phyloP scores from a whole-genome alignment of 2,888 invertebrate species.

The Heliconius ismenius region DNA sequence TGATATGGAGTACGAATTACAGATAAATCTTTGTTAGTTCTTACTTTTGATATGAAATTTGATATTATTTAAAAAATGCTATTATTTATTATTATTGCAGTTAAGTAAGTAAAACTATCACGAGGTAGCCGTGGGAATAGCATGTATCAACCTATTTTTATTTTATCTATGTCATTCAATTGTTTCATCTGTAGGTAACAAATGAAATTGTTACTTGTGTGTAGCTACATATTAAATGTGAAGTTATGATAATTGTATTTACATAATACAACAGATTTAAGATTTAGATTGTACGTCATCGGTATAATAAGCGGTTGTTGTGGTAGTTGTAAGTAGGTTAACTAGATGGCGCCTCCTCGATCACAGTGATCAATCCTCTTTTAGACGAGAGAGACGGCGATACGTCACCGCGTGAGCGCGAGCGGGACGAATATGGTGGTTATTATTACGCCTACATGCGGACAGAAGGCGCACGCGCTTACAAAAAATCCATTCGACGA shows the following conservation, averaged over 20 bases:
- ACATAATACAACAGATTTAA: slow-evolving; percentile 38
- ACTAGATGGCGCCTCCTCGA: slow-evolving; percentile 71
- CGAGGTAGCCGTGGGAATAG: background rate
- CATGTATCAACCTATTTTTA: background rate
- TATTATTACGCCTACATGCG: slow-evolving; percentile 77
- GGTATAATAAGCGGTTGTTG: slow-evolving; percentile 43
- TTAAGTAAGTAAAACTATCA: background rate
- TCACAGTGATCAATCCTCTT: slow-evolving; percentile 47
- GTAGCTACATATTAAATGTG: background rate
- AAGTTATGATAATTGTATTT: slow-evolving; percentile 32
- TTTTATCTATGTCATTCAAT: background rate
- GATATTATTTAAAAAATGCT: background rate
- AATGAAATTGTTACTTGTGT: background rate
- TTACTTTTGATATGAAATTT: background rate
- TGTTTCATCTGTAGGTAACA: too few species aligned
- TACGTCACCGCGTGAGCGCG: slow-evolving; percentile 47
- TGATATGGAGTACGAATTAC: background rate
- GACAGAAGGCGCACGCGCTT: slow-evolving; percentile 76
- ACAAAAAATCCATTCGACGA: slow-evolving; percentile 75
- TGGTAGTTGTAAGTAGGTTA: slow-evolving; percentile 58
- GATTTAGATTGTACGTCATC: slow-evolving; percentile 43
- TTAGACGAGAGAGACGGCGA: slow-evolving; percentile 53
- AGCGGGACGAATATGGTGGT: slow-evolving; percentile 63
- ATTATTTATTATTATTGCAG: background rate
- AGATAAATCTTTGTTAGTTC: background rate